Evolutionary conservation across 2,113 vertebrate species (phyloP).

Genomic region (Zosterops lateralis): DNA sequence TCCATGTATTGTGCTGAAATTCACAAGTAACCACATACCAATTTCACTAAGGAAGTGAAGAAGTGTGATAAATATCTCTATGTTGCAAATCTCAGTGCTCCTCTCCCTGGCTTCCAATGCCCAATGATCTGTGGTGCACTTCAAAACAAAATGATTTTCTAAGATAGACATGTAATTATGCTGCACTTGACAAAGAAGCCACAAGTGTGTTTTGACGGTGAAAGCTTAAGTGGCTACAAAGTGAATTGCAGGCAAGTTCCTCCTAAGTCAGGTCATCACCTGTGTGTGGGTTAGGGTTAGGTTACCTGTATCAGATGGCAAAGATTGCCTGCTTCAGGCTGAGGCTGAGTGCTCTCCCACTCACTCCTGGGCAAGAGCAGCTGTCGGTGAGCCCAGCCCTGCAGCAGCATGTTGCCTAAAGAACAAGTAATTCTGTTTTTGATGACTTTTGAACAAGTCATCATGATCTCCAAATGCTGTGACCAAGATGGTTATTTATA

Average conservation of each 20-base stretch:
- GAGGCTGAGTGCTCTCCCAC: not conserved
- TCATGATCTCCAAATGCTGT: not conserved
- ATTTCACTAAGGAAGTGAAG: not conserved
- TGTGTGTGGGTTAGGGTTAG: not conserved
- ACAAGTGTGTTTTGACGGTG: not conserved
- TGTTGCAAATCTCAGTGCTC: not conserved
- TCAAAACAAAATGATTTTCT: not conserved
- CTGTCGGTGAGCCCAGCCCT: not conserved
- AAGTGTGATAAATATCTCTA: not conserved
- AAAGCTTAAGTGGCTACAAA: not conserved
- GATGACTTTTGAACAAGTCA: not conserved
- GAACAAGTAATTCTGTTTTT: not conserved
- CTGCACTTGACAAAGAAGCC: not conserved
- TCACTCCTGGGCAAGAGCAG: not conserved
- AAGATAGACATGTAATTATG: not conserved
- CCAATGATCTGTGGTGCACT: not conserved
- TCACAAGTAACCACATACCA: not conserved
- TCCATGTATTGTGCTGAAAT: not conserved
- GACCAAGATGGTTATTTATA: not conserved
- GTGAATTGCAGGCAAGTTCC: not conserved
- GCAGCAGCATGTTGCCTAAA: not conserved
- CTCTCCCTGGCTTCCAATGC: not conserved
- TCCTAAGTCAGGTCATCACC: not conserved
- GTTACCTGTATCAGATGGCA: not conserved
- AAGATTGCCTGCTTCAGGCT: not conserved